Evolutionary conservation across 1,140 invertebrate species (phyloP).

Genomic region (Lepidurus apus): DNA sequence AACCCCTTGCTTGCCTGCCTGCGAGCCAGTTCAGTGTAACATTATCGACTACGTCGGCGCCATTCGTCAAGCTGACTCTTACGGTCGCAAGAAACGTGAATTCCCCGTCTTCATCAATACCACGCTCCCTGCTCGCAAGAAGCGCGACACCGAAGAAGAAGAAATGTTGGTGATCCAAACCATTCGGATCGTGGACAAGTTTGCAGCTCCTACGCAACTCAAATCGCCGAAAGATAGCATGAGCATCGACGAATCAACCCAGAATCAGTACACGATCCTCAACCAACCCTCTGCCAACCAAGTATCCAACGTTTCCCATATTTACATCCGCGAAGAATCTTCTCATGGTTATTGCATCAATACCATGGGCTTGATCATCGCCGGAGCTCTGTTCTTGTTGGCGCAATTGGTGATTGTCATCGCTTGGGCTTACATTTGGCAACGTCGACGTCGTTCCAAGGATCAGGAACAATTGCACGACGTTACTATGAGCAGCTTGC

Average conservation of each 20-base stretch:
- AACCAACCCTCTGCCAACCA: conserved; percentile 41
- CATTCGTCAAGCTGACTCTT: conserved; percentile 70
- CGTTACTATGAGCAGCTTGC: conserved; percentile 65
- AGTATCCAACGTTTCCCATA: conserved; percentile 30
- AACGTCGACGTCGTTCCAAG: conserved; percentile 60
- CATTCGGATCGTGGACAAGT: conserved; percentile 88
- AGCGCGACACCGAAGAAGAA: conserved; percentile 36
- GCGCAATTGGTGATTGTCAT: conserved; percentile 74
- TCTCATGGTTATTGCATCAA: conserved; percentile 62
- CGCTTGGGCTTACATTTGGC: conserved; percentile 77
- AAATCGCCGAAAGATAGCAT: conserved; percentile 36
- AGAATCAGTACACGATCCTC: conserved; percentile 37
- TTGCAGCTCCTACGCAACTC: conserved; percentile 61
- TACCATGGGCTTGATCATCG: conserved; percentile 66
- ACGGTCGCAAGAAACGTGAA: conserved; percentile 63
- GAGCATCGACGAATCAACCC: conserved; percentile 30
- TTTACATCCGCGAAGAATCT: conserved; percentile 38
- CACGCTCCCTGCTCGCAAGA: conserved; percentile 16
- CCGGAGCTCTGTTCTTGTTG: conserved; percentile 72
- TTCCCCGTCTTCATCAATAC: conserved; percentile 14
- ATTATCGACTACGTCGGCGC: conserved; percentile 71
- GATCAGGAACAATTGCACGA: conserved; percentile 50
- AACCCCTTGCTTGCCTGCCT: conserved; percentile 85
- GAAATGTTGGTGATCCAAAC: conserved; percentile 81
- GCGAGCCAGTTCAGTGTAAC: conserved; percentile 82